A percentile compares a stretch with the other conserved stretches of the same genome.
phyloP scores from a whole-genome alignment of 2,113 vertebrate species.

The Alosa alosa region DNA sequence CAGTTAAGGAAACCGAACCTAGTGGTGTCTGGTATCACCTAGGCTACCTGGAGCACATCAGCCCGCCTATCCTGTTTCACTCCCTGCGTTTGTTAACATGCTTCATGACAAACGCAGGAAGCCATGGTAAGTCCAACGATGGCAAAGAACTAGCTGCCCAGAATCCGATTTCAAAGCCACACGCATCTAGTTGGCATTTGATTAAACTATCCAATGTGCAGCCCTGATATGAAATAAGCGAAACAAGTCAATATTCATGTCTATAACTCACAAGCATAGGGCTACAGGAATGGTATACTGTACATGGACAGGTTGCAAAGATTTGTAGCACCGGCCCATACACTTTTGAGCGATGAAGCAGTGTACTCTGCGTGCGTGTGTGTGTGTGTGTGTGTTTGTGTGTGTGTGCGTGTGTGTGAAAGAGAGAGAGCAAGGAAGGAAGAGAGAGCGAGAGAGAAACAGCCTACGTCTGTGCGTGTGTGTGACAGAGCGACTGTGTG shows the following conservation, averaged over 20 bases:
- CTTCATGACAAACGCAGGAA: background rate
- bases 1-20: background rate
- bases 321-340: no score
- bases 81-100: background rate
- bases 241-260: no score
- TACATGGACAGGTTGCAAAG: no score
- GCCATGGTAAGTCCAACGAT: background rate
- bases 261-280: no score
- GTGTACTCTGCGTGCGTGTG: background rate
- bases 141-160: background rate
- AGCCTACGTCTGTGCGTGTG: background rate
- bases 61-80: background rate
- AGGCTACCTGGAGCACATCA: background rate
- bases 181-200: background rate
- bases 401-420: background rate
- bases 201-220: background rate
- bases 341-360: background rate
- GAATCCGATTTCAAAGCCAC: background rate
- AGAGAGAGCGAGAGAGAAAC: no score
- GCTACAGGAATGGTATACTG: no score
- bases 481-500: background rate
- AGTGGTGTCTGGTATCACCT: slow-evolving; percentile 4
- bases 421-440: background rate
- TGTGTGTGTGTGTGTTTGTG: background rate
- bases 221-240: background rate